Conservation (phyloP, 2,113 vertebrate genomes). For the Danio rerio region GRCz12tu NC_133182.1:48787501-48788000, state of each 20-base stretch:
- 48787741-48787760: not conserved
- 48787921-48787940: constrained; percentile 99
- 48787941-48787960: constrained; percentile 99
- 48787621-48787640: not conserved
- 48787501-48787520: too few species aligned
- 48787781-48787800: not conserved
- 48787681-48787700: not conserved
- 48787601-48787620: not conserved
- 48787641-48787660: not conserved
- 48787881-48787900: constrained; percentile 85
- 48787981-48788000: constrained; percentile 98
- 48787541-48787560: too few species aligned
- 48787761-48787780: constrained; percentile 47
- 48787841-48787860: not conserved
- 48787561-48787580: too few species aligned
- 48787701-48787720: constrained; percentile 2
- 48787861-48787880: constrained; percentile 9
- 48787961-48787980: constrained; percentile 99
- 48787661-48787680: too few species aligned
- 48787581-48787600: too few species aligned
- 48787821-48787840: too few species aligned
- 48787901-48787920: constrained; percentile 99
- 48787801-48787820: not conserved
- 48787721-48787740: constrained; percentile 19
- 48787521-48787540: too few species aligned